These are phyloP conservation scores for Hirudo medicinalis DNA, from an alignment of 1,140 invertebrate species.

Conservation along the genomic window DNA sequence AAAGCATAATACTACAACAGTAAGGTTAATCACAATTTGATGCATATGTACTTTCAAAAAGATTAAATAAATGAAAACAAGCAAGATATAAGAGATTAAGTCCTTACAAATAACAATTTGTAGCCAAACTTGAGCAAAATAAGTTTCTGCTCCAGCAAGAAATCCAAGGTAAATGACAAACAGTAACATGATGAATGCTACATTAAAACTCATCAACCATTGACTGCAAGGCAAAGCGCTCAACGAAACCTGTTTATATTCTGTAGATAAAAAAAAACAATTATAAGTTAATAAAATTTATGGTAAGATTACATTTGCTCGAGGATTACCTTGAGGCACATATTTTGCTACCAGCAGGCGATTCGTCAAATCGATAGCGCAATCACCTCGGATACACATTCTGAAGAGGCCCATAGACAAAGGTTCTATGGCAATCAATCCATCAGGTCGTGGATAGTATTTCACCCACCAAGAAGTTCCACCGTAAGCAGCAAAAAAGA, in stretches of 20 bases:
- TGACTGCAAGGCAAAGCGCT: slow-evolving; percentile 9
- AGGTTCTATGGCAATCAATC: slow-evolving; percentile 9
- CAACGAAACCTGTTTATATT: slow-evolving; percentile 1
- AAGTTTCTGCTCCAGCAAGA: slow-evolving; percentile 14
- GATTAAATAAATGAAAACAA: too few species aligned
- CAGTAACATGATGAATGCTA: slow-evolving; percentile 18
- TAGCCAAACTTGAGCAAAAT: slow-evolving; percentile 13
- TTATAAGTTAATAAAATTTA: background rate
- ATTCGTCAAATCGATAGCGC: slow-evolving; percentile 16
- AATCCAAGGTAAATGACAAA: slow-evolving; percentile 17
- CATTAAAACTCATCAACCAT: slow-evolving; percentile 20
- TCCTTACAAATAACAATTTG: slow-evolving; percentile 18
- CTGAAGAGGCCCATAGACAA: slow-evolving; percentile 15
- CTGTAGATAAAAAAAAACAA: background rate
- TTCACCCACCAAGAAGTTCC: slow-evolving; percentile 17
- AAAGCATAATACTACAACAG: too few species aligned
- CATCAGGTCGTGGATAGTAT: slow-evolving; percentile 17
- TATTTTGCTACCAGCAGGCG: background rate
- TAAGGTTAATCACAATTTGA: too few species aligned
- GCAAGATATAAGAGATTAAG: background rate
- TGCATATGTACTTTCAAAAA: too few species aligned
- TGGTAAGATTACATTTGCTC: background rate
- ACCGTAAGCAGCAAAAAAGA: slow-evolving; percentile 16
- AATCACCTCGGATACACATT: slow-evolving; percentile 17
- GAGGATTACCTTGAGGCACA: slow-evolving; percentile 6